Evolutionary conservation across 2,797 vertebrate species (phyloP).

Genomic region (Artibeus jamaicensis): DNA sequence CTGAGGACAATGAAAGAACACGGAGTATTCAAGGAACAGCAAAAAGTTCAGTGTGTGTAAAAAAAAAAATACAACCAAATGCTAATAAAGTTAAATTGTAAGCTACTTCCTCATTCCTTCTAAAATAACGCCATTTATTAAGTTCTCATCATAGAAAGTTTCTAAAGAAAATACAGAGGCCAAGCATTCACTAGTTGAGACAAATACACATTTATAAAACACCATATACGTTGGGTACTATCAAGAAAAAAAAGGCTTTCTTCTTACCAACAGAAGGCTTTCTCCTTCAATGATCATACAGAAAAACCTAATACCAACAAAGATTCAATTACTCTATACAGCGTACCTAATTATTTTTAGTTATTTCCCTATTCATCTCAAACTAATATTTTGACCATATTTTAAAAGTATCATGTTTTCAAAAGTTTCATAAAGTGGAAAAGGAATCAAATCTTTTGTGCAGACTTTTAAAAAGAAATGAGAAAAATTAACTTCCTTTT

Average conservation of each 20-base stretch:
- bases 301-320: neutral
- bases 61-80: constrained; percentile 1
- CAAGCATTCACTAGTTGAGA: neutral
- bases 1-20: constrained; percentile 22
- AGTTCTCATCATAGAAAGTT: neutral
- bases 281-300: neutral
- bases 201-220: constrained; percentile 14
- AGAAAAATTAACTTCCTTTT: constrained; percentile 27
- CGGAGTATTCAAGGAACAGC: neutral
- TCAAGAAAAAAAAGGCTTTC: neutral
- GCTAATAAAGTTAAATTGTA: neutral
- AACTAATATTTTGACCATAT: constrained; percentile 17
- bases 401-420: constrained; percentile 23
- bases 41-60: neutral
- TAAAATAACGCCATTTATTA: constrained; percentile 33
- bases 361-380: constrained; percentile 13
- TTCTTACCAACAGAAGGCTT: neutral
- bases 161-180: constrained; percentile 25
- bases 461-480: neutral
- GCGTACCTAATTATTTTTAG: neutral
- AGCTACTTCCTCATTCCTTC: constrained; percentile 52
- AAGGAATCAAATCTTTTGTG: neutral
- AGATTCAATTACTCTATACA: constrained; percentile 25
- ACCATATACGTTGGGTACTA: neutral
- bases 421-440: constrained; percentile 30